A percentile compares a stretch with the other conserved stretches of the same genome.
These are phyloP conservation scores for Hoplostethus atlanticus DNA, from an alignment of 2,797 vertebrate species.

Conservation along the genomic window DNA sequence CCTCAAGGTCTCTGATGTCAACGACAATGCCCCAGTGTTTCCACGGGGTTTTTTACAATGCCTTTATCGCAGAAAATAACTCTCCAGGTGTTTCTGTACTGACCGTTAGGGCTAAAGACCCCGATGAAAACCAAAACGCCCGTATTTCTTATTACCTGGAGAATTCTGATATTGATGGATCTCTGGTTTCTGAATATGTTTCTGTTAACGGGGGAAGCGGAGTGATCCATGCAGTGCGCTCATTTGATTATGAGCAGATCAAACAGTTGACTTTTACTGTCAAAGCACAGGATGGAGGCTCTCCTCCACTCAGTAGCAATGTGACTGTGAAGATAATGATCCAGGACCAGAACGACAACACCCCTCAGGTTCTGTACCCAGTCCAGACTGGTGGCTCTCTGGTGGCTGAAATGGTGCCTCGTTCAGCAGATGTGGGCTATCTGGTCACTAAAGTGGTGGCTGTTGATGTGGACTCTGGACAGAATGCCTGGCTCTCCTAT, in stretches of 20 bases:
- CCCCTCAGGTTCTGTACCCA: conserved; percentile 47
- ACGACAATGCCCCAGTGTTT: conserved; percentile 66
- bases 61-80: conserved; percentile 59
- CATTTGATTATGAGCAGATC: conserved; percentile 5
- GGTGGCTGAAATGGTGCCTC: conserved; percentile 70
- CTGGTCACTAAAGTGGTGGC: conserved; percentile 49
- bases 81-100: conserved; percentile 46
- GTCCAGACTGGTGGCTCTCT: conserved; percentile 56
- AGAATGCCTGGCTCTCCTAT: conserved; percentile 85
- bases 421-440: conserved; percentile 43
- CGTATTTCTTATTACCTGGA: conserved; percentile 69
- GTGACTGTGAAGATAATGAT: conserved; percentile 49
- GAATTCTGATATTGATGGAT: neutral
- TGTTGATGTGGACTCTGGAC: conserved; percentile 84
- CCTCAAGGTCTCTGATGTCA: conserved; percentile 64
- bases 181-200: neutral
- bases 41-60: conserved; percentile 34
- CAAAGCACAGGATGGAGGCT: neutral
- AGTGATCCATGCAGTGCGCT: neutral
- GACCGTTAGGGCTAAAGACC: conserved; percentile 50
- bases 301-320: neutral
- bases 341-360: conserved; percentile 69
- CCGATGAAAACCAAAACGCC: conserved; percentile 69
- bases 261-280: too few relatives aligned
- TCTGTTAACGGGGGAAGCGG: neutral